Base-by-base conservation (phyloP, 1,140 invertebrate genomes). In the Ericerus pela region DNA sequence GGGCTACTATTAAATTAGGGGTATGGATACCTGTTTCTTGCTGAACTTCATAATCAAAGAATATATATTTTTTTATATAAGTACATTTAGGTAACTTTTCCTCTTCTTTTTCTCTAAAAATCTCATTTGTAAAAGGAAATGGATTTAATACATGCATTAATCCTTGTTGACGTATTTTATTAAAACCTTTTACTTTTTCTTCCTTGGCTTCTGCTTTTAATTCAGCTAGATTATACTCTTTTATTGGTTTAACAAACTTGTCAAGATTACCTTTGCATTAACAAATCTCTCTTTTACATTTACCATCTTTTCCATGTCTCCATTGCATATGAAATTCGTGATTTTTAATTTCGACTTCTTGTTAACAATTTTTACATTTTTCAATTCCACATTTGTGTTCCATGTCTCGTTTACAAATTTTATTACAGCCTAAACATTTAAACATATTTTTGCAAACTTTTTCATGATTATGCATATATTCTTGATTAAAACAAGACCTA, bases 381-480 rank as follows among this genome's bases (percentile, higher is more conserved):
- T 53, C 51, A 53, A 53, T 24, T 14, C 51, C 51, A 30, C 51
- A 53, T n/a, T 16, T 2, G 22, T 53, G 51, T 41, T 41, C 37
- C 6, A 5, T 41, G 5, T 53, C 22, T n/a, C 31, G 14, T 24
- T 29, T 29, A 24, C 14, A 27, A 20, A 29, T n/a, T 53, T 53
- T 10, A n/a, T 30, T 30, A 53, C 51, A 53, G 18, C 14, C 20
- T 30, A 24, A 24, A 30, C 51, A 53, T 30, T 53, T 53, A 30
- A 24, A 53, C 2, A 28, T 12, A 11, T 6, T n/a, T n/a, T 29
- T 27, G 10, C 27, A 27, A 26, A 53, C 28, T 24, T 29, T 12
- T n/a, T 28, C 6, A 16, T 53, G 51, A 29, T 29, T 27, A 30
- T 30, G 12, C 10, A 53, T 14, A 30, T 29, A 53, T 14, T 28